These are phyloP conservation scores for Linurgus olivaceus DNA, from an alignment of 2,797 vertebrate genomes.

Conservation along the genomic window DNA sequence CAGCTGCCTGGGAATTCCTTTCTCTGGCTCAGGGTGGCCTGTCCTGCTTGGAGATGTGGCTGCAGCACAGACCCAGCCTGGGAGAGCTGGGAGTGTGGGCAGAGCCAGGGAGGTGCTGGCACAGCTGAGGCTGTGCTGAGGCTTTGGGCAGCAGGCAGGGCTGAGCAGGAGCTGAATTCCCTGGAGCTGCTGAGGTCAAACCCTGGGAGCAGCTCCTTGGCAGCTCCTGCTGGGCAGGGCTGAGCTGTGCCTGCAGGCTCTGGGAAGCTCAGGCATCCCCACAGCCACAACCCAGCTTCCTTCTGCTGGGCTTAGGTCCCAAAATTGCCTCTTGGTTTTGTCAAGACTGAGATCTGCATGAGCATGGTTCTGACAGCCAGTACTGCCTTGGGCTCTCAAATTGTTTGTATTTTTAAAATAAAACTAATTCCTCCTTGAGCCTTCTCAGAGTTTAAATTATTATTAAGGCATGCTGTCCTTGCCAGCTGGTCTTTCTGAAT, in stretches of 20 bases:
- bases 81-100: background rate
- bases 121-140: background rate
- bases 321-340: background rate
- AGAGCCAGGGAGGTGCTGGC: background rate
- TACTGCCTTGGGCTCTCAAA: background rate
- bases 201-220: background rate
- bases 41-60: background rate
- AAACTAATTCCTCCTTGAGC: background rate
- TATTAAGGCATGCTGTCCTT: background rate
- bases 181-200: fast-evolving
- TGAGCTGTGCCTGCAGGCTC: background rate
- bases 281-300: background rate
- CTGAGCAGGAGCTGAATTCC: background rate
- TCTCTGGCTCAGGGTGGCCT: background rate
- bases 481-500: background rate
- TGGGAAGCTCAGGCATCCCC: background rate
- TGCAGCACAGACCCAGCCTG: background rate
- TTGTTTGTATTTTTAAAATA: background rate
- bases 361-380: fast-evolving
- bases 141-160: background rate
- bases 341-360: background rate
- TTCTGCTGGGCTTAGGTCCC: background rate
- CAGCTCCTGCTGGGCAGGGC: background rate
- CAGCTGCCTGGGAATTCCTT: background rate
- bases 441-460: background rate